phyloP scores from a whole-genome alignment of 1,140 invertebrate species.

The Maconellicoccus hirsutus region DNA sequence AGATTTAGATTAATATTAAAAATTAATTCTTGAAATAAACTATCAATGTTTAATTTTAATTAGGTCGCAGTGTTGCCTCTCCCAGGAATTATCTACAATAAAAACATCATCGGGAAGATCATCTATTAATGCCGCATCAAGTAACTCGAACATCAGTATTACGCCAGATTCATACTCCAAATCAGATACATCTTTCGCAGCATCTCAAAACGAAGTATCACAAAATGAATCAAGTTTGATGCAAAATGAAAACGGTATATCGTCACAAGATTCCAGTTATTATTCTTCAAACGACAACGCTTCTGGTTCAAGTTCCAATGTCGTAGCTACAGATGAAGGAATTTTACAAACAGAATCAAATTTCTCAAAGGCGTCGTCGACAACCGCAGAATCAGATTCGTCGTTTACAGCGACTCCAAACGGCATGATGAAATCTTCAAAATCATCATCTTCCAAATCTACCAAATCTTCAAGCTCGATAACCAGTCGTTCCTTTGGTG shows the following conservation, averaged over 20 bases:
- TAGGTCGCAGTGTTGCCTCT: background rate
- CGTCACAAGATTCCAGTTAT: background rate
- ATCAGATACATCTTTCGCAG: background rate
- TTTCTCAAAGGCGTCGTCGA: background rate
- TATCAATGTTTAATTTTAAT: no score
- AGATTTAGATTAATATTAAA: no score
- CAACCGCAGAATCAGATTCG: background rate
- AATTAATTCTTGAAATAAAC: no score
- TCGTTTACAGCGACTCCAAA: background rate
- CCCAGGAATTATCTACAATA: background rate
- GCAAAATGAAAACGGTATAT: background rate
- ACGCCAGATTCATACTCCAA: background rate
- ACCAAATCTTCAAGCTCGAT: background rate
- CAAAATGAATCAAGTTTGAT: background rate
- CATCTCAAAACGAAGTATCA: background rate
- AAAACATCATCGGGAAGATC: background rate
- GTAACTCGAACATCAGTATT: background rate
- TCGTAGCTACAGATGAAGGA: background rate
- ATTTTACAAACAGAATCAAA: background rate
- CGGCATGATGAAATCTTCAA: background rate
- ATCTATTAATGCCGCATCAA: background rate
- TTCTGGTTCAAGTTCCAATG: background rate
- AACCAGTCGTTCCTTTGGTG: background rate
- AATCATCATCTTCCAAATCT: background rate
- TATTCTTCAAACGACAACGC: background rate